phyloP scores from a whole-genome alignment of 2,888 invertebrate genomes.

The Nymphalis urticae region DNA sequence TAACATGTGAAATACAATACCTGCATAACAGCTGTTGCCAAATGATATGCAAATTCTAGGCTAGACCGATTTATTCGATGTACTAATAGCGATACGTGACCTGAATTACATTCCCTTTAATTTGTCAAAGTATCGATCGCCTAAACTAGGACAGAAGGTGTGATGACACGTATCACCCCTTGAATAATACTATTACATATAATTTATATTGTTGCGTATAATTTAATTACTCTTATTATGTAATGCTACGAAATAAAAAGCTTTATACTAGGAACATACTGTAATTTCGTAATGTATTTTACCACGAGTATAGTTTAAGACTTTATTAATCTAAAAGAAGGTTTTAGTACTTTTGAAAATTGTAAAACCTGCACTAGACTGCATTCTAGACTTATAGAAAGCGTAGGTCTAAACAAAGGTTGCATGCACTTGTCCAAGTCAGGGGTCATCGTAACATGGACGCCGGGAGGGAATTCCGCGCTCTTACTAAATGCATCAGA shows the following conservation, averaged over 20 bases:
- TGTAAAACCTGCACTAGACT: too few relatives aligned
- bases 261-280: background rate
- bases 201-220: slow-evolving; percentile 11
- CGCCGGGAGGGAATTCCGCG: too few relatives aligned
- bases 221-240: background rate
- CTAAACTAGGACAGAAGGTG: slow-evolving; percentile 34
- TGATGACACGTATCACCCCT: slow-evolving; percentile 32
- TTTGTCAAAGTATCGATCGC: slow-evolving; percentile 39
- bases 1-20: slow-evolving; percentile 2
- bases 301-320: too few relatives aligned
- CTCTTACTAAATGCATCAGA: too few relatives aligned
- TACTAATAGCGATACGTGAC: slow-evolving; percentile 23
- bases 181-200: slow-evolving; percentile 12
- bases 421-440: too few relatives aligned
- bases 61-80: slow-evolving; percentile 9
- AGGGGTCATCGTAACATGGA: too few relatives aligned
- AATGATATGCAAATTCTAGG: slow-evolving; percentile 11
- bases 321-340: too few relatives aligned
- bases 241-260: background rate
- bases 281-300: background rate
- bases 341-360: too few relatives aligned
- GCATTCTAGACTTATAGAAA: too few relatives aligned
- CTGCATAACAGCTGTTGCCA: slow-evolving; percentile 4
- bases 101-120: slow-evolving; percentile 33
- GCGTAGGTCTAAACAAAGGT: too few relatives aligned